Percentiles rank a stretch among this genome's conserved stretches.
Evolutionary conservation across 2,797 vertebrate genomes (phyloP).

Genomic region (Alcedo quadribrachys): DNA sequence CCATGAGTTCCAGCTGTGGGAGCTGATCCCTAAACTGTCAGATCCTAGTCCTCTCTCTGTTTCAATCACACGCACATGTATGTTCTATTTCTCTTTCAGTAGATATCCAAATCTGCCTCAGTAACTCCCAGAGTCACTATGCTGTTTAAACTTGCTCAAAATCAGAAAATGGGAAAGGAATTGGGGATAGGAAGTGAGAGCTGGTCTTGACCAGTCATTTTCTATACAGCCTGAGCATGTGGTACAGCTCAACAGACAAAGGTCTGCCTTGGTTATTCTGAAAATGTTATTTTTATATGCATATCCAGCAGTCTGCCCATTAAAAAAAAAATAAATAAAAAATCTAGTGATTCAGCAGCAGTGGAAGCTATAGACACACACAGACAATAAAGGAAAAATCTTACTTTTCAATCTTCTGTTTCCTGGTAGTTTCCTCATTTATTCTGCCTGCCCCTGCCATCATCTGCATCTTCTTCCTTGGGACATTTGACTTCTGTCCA

Average conservation of each 20-base stretch:
- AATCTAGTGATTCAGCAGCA: background rate
- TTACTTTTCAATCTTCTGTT: background rate
- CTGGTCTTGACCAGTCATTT: background rate
- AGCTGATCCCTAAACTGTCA: background rate
- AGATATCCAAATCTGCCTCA: background rate
- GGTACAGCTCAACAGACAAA: background rate
- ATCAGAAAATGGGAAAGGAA: background rate
- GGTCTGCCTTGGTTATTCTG: background rate
- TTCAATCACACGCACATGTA: background rate
- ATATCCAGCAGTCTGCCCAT: background rate
- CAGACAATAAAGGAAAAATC: background rate
- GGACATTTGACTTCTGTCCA: background rate
- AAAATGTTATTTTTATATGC: background rate
- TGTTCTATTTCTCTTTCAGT: background rate
- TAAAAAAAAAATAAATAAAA: background rate
- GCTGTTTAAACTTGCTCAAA: background rate
- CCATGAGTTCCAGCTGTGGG: fast-evolving
- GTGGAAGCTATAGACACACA: background rate
- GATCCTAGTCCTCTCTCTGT: background rate
- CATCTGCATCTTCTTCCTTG: background rate
- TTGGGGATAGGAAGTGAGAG: background rate
- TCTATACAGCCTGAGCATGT: background rate
- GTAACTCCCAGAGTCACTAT: background rate
- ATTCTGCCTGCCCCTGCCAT: background rate
- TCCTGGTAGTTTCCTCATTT: background rate